Percentiles rank a stretch among this genome's conserved stretches.
These are phyloP conservation scores for Tiliacea aurago DNA, from an alignment of 2,888 invertebrate genomes.

Conservation along the genomic window DNA sequence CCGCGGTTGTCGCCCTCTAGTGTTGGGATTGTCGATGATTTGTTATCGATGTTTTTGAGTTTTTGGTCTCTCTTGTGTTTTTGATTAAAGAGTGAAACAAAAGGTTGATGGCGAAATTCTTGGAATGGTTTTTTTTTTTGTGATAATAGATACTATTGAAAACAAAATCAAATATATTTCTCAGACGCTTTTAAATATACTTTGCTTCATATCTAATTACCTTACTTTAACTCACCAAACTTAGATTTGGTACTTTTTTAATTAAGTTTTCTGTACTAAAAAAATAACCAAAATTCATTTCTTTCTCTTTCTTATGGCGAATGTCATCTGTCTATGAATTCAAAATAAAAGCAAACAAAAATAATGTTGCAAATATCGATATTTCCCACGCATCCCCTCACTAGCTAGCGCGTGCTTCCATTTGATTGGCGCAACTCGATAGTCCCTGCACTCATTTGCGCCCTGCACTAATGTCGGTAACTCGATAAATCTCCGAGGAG, in stretches of 20 bases:
- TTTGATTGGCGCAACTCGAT: slow-evolving; percentile 90
- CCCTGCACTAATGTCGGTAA: slow-evolving; percentile 80
- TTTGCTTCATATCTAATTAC: background rate
- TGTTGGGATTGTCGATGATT: slow-evolving; percentile 63
- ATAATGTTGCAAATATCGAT: slow-evolving; percentile 60
- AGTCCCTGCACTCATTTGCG: slow-evolving; percentile 87
- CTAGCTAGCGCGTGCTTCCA: slow-evolving; percentile 85
- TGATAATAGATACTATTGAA: background rate
- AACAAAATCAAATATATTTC: background rate
- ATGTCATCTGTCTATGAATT: background rate
- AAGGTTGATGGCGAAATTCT: too few species aligned
- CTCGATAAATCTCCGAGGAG: slow-evolving; percentile 81
- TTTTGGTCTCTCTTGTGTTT: background rate
- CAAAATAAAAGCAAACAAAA: background rate
- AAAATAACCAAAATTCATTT: too few species aligned
- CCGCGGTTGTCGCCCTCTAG: slow-evolving; percentile 83
- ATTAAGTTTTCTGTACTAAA: background rate
- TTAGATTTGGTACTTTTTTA: background rate
- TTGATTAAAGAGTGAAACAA: background rate
- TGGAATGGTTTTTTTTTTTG: background rate
- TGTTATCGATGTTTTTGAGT: slow-evolving; percentile 54
- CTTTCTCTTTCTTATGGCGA: too few species aligned
- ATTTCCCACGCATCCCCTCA: slow-evolving; percentile 71
- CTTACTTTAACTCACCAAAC: background rate
- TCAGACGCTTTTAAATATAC: background rate